These are phyloP conservation scores for Paracentrotus lividus DNA, from an alignment of 53 echinoderm and acorn worm genomes.

Conservation along the genomic window DNA sequence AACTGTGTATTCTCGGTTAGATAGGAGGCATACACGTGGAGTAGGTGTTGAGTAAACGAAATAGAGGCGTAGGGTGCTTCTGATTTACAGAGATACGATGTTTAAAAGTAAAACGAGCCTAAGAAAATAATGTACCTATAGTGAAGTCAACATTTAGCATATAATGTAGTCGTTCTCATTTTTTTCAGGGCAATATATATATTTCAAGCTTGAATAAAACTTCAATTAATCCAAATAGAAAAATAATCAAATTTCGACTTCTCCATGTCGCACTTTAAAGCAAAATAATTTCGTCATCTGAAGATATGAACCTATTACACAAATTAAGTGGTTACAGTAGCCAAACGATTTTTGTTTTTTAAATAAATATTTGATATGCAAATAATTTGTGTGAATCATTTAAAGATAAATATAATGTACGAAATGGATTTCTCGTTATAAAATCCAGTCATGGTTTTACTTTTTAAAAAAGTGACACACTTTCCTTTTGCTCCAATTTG, in stretches of 20 bases:
- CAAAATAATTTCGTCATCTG: no score
- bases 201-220: no score
- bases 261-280: no score
- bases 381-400: background rate
- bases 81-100: background rate
- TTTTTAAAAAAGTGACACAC: background rate
- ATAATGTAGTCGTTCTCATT: no score
- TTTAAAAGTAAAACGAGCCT: background rate
- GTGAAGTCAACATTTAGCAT: no score
- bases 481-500: background rate
- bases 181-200: no score
- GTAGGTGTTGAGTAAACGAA: background rate
- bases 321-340: background rate
- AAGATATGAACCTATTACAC: background rate
- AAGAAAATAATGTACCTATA: no score
- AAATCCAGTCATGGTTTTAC: background rate
- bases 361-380: background rate
- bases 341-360: background rate
- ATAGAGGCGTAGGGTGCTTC: background rate
- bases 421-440: background rate
- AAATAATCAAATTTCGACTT: no score
- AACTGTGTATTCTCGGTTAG: background rate
- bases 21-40: background rate
- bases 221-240: no score
- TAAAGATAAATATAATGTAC: background rate